Percentiles rank a stretch among this genome's conserved stretches.
These are phyloP conservation scores for Papilio elwesi DNA, from an alignment of 2,888 invertebrate genomes.

Conservation along the genomic window DNA sequence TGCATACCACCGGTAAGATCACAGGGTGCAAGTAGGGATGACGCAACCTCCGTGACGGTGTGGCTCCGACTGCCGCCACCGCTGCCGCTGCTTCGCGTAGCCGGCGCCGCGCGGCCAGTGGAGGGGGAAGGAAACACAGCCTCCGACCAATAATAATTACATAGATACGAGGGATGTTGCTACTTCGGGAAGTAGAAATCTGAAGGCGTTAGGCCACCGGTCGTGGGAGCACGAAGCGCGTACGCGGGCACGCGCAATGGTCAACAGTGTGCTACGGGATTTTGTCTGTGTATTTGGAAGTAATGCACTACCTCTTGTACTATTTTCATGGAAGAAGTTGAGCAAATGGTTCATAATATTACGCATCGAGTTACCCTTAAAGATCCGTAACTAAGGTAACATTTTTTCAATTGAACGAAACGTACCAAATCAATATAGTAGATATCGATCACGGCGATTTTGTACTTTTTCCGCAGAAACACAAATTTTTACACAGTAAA, in stretches of 20 bases:
- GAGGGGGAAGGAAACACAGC: conserved; percentile 69
- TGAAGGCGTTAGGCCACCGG: conserved; percentile 57
- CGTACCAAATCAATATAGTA: no score
- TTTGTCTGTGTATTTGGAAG: neutral
- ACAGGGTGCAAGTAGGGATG: conserved; percentile 33
- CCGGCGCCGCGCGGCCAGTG: conserved; percentile 49
- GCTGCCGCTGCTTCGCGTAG: conserved; percentile 35
- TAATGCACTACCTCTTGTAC: no score
- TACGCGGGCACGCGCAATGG: conserved; percentile 40
- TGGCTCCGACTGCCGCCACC: conserved; percentile 57
- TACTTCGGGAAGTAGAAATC: conserved; percentile 72
- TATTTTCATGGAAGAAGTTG: no score
- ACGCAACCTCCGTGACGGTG: conserved; percentile 51
- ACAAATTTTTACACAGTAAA: no score
- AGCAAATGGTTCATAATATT: no score
- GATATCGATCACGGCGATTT: no score
- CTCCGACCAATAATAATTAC: conserved; percentile 78
- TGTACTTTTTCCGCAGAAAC: no score
- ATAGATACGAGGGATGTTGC: conserved; percentile 73
- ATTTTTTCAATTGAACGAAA: no score
- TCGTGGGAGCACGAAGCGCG: conserved; percentile 54
- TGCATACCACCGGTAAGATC: neutral
- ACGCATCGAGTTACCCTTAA: no score
- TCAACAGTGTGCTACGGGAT: neutral
- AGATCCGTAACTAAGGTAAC: no score